phyloP scores from a whole-genome alignment of 1,140 invertebrate genomes.

The Radopholus similis region DNA sequence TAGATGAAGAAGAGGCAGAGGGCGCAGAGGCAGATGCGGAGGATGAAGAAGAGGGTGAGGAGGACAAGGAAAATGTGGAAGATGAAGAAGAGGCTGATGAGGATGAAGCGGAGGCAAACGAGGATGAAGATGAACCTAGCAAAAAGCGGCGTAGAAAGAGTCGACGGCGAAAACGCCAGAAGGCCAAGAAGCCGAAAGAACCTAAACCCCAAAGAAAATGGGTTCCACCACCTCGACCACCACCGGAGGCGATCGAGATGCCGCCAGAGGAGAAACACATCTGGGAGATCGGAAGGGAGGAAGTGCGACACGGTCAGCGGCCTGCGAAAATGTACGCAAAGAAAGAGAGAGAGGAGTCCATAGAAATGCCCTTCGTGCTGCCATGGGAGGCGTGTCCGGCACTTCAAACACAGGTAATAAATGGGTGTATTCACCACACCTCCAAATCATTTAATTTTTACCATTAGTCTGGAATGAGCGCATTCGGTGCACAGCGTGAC shows the following conservation, averaged over 20 bases:
- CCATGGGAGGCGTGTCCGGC: constrained; percentile 41
- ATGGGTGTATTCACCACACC: background rate
- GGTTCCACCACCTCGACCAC: constrained; percentile 23
- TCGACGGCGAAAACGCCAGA: background rate
- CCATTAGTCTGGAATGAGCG: constrained; percentile 42
- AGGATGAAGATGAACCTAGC: background rate
- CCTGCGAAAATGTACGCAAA: constrained; percentile 34
- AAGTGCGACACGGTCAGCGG: constrained; percentile 20
- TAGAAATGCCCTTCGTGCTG: constrained; percentile 28
- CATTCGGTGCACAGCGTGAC: constrained; percentile 37
- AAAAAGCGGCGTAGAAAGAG: background rate
- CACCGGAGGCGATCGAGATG: constrained; percentile 34
- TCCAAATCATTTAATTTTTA: background rate
- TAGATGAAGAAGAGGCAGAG: background rate
- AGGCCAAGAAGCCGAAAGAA: background rate
- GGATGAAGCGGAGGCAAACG: background rate
- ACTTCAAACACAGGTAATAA: constrained; percentile 6
- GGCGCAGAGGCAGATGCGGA: no score
- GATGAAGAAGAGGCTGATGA: constrained; percentile 15
- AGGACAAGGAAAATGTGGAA: constrained; percentile 20
- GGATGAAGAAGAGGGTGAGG: background rate
- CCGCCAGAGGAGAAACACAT: constrained; percentile 32
- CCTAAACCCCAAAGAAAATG: constrained; percentile 19
- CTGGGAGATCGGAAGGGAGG: constrained; percentile 34
- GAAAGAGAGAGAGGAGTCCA: constrained; percentile 21